phyloP scores from a whole-genome alignment of 1,140 invertebrate genomes.

The Onthophagus taurus region DNA sequence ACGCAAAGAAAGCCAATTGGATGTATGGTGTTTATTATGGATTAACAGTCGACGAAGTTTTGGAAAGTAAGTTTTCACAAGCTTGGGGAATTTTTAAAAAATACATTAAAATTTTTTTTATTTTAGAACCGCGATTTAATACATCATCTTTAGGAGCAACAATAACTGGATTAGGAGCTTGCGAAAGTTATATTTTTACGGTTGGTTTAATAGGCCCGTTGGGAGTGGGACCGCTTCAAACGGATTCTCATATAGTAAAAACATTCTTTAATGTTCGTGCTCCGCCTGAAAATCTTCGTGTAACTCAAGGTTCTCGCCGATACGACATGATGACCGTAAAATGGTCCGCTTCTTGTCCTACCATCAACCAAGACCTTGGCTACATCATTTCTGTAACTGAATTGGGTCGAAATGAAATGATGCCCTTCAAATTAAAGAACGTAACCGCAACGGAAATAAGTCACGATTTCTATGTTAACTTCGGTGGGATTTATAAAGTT shows the following conservation, averaged over 20 bases:
- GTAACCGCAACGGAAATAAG: constrained; percentile 7
- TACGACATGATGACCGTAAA: constrained; percentile 34
- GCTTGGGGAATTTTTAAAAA: constrained; percentile 13
- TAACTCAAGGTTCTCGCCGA: constrained; percentile 19
- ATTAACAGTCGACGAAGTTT: constrained; percentile 39
- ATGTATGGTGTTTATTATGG: constrained; percentile 58
- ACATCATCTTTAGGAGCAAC: constrained; percentile 49
- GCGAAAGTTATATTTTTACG: constrained; percentile 61
- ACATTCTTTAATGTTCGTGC: constrained; percentile 55
- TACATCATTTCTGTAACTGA: constrained; percentile 20
- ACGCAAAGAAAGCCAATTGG: constrained; percentile 44
- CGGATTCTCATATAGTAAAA: constrained; percentile 40
- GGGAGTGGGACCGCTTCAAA: constrained; percentile 53
- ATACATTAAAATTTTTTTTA: no score
- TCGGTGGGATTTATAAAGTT: constrained; percentile 55
- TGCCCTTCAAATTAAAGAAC: neutral
- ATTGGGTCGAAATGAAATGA: constrained; percentile 1
- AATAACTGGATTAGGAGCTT: constrained; percentile 55
- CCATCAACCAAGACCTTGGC: constrained; percentile 19
- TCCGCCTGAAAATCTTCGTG: constrained; percentile 46
- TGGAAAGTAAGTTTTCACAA: constrained; percentile 38
- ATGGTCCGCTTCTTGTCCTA: constrained; percentile 43
- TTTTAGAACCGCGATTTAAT: constrained; percentile 43
- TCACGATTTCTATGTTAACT: constrained; percentile 47
- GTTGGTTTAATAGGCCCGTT: constrained; percentile 56